phyloP scores from a whole-genome alignment of 2,113 vertebrate genomes.

The Hoplias malabaricus region DNA sequence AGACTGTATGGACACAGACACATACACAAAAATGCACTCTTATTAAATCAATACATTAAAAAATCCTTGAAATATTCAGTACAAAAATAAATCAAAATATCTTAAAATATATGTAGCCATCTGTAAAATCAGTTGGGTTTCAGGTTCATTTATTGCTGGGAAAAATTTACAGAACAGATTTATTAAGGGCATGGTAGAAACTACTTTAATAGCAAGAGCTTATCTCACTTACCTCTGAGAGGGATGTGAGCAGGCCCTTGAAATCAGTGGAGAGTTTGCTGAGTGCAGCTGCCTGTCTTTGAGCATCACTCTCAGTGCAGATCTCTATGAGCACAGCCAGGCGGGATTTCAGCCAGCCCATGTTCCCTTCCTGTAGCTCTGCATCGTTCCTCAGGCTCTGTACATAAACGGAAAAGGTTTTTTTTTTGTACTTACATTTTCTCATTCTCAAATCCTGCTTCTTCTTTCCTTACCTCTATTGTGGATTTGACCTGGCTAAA shows the following conservation, averaged over 20 bases:
- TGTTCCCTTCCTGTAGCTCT: conserved; percentile 81
- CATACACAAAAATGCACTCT: not conserved
- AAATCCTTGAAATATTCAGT: not conserved
- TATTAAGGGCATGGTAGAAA: not conserved
- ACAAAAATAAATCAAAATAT: not conserved
- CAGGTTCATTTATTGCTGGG: not conserved
- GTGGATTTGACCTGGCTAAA: conserved; percentile 78
- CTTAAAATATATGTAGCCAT: not conserved
- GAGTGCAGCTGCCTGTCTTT: conserved; percentile 80
- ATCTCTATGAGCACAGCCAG: conserved; percentile 78
- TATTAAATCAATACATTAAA: not conserved
- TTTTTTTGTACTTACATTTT: not conserved
- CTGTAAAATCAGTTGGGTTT: not conserved
- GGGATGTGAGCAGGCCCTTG: conserved; percentile 77
- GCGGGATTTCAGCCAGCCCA: conserved; percentile 87
- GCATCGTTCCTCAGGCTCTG: conserved; percentile 84
- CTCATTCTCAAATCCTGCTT: not conserved
- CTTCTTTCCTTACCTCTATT: conserved; percentile 71
- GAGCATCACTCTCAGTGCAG: conserved; percentile 81
- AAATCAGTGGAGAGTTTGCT: conserved; percentile 83
- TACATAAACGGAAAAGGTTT: not conserved
- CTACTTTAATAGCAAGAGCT: not conserved
- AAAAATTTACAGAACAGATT: not conserved
- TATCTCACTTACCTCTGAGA: conserved; percentile 78
- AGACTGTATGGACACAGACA: conserved; percentile 67